Percentiles rank a stretch among this genome's conserved stretches.
These are phyloP conservation scores for Napeogenes inachia DNA, from an alignment of 2,888 invertebrate species.

Conservation along the genomic window DNA sequence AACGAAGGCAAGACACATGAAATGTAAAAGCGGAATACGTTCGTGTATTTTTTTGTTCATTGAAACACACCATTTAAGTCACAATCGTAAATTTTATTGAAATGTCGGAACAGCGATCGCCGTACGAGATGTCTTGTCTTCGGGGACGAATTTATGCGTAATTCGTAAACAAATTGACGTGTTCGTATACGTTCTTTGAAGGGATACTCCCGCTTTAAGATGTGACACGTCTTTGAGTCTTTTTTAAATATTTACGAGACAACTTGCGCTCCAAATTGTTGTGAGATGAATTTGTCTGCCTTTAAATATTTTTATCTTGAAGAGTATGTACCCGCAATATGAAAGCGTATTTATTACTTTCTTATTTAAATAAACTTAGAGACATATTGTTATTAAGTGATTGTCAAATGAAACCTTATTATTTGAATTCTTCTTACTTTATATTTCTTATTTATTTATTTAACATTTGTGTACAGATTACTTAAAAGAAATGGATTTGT, in stretches of 20 bases:
- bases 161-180: constrained; percentile 77
- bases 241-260: constrained; percentile 39
- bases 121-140: constrained; percentile 73
- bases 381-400: neutral
- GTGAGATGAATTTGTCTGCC: constrained; percentile 26
- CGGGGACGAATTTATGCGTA: constrained; percentile 76
- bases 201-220: constrained; percentile 58
- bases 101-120: constrained; percentile 75
- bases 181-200: constrained; percentile 63
- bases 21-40: constrained; percentile 71
- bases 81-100: constrained; percentile 78
- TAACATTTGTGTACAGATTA: too few species aligned
- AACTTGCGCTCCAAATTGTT: constrained; percentile 25
- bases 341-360: constrained; percentile 10
- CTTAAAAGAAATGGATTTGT: too few species aligned
- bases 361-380: constrained; percentile 1
- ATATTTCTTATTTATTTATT: neutral
- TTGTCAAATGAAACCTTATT: neutral
- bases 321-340: constrained; percentile 10
- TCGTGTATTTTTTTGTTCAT: constrained; percentile 66
- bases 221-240: constrained; percentile 65
- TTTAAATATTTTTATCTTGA: constrained; percentile 19
- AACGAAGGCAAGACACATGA: constrained; percentile 68
- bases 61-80: constrained; percentile 73
- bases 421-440: neutral